phyloP scores from a whole-genome alignment of 2,113 vertebrate genomes.

The Pygoscelis antarcticus region DNA sequence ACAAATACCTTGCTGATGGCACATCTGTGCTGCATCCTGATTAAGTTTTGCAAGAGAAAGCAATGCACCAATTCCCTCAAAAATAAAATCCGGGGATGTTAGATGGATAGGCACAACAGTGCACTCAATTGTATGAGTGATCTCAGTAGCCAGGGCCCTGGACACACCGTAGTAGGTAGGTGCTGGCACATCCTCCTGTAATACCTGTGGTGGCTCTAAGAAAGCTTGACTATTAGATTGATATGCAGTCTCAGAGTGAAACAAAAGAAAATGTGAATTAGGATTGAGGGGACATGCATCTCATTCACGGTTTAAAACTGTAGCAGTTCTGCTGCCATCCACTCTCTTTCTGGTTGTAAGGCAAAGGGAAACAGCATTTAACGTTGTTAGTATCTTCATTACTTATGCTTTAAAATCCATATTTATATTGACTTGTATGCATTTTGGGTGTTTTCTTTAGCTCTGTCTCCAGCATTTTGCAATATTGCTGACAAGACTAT shows the following conservation, averaged over 20 bases:
- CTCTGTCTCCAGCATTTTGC: background rate
- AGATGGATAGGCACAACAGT: background rate
- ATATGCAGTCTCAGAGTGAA: background rate
- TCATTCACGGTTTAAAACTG: background rate
- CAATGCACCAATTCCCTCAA: background rate
- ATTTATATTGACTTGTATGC: background rate
- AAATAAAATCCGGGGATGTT: background rate
- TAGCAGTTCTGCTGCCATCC: fast-evolving
- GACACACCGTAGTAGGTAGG: background rate
- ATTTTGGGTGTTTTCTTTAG: background rate
- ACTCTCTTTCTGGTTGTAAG: background rate
- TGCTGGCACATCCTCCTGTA: background rate
- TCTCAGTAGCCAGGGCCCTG: background rate
- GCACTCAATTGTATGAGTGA: background rate
- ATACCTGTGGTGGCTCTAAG: background rate
- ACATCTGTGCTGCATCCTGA: background rate
- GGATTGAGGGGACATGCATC: background rate
- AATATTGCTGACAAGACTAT: background rate
- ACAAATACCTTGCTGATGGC: background rate
- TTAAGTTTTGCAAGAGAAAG: background rate
- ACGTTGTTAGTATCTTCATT: background rate
- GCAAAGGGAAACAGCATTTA: background rate
- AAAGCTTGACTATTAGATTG: background rate
- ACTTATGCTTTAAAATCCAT: background rate
- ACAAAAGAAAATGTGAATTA: background rate